Percentiles rank a stretch among this genome's conserved stretches.
These are phyloP conservation scores for Drosophila watanabei DNA, from an alignment of 1,140 invertebrate genomes.

Conservation along the genomic window DNA sequence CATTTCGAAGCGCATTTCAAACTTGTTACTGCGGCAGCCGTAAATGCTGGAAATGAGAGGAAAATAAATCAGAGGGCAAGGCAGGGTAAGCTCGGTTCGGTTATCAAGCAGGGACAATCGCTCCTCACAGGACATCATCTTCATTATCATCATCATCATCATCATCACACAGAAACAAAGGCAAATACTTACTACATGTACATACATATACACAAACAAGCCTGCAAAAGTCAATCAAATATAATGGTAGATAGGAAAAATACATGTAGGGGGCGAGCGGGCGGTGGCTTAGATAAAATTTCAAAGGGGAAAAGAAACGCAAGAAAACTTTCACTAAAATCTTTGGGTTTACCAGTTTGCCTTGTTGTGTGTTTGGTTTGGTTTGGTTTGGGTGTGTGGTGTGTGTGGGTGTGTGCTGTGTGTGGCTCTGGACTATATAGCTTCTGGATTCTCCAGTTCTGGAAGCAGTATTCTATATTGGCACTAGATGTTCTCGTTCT, in stretches of 20 bases:
- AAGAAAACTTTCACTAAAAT: constrained; percentile 46
- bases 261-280: constrained; percentile 36
- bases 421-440: constrained; percentile 31
- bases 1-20: constrained; percentile 66
- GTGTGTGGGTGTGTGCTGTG: constrained; percentile 19
- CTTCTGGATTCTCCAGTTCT: constrained; percentile 50
- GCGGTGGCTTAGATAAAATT: constrained; percentile 23
- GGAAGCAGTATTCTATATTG: constrained; percentile 49
- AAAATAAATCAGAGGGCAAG: constrained; percentile 51
- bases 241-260: constrained; percentile 39
- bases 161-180: constrained; percentile 53
- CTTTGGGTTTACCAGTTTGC: constrained; percentile 42
- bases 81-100: constrained; percentile 53
- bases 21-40: constrained; percentile 72
- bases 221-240: constrained; percentile 75
- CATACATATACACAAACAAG: constrained; percentile 74
- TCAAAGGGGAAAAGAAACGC: constrained; percentile 20
- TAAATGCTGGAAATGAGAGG: constrained; percentile 69
- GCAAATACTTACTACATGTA: constrained; percentile 84
- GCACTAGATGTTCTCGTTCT: constrained; percentile 43
- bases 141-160: constrained; percentile 17
- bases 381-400: not conserved
- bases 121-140: constrained; percentile 41
- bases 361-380: constrained; percentile 31
- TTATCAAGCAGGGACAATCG: constrained; percentile 35